These are phyloP conservation scores for Dipodomys merriami DNA, from an alignment of 2,113 vertebrate species.

Conservation along the genomic window DNA sequence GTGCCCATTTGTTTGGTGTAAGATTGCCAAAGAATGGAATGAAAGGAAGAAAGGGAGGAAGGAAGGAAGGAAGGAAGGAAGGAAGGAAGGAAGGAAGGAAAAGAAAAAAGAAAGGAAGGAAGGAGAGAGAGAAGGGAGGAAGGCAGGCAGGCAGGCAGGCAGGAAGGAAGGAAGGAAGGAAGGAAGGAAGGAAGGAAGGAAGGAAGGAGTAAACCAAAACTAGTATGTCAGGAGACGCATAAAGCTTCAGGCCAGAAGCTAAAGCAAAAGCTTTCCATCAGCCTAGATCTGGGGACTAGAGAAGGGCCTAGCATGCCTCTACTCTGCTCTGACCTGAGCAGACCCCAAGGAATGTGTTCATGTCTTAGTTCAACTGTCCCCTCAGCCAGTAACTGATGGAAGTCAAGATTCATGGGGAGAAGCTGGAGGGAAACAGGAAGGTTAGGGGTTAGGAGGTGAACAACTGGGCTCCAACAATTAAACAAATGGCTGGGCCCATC, in stretches of 20 bases:
- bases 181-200: too few species aligned
- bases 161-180: too few species aligned
- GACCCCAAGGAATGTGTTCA: not conserved
- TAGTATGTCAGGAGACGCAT: not conserved
- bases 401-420: not conserved
- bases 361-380: not conserved
- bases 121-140: not conserved
- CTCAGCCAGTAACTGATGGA: not conserved
- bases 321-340: not conserved
- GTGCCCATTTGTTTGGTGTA: slow-evolving; percentile 5
- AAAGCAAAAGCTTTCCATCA: not conserved
- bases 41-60: not conserved
- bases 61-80: not conserved
- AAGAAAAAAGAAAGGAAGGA: too few species aligned
- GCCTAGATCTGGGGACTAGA: not conserved
- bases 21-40: not conserved
- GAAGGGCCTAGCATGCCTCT: not conserved
- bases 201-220: not conserved
- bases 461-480: not conserved
- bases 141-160: too few species aligned
- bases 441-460: not conserved
- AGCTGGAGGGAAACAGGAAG: not conserved
- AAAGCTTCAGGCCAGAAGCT: not conserved
- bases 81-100: too few species aligned
- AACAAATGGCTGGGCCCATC: not conserved